phyloP scores from a whole-genome alignment of 1,140 invertebrate genomes.

The Drosophila bocqueti region DNA sequence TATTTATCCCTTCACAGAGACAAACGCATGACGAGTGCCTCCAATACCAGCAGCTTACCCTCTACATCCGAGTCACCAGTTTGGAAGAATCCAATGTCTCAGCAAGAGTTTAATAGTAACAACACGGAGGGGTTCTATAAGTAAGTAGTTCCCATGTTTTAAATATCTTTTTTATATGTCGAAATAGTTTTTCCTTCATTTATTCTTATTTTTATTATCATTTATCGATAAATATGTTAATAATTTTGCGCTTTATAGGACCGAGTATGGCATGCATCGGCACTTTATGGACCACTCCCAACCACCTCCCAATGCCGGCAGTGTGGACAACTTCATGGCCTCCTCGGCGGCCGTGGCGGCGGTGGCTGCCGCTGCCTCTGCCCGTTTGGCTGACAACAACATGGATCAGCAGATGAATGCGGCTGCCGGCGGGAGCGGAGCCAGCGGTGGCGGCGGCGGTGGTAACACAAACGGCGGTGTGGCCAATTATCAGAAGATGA shows the following conservation, averaged over 20 bases:
- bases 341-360: slow-evolving; percentile 80
- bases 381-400: slow-evolving; percentile 75
- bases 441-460: slow-evolving; percentile 63
- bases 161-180: not conserved
- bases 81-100: slow-evolving; percentile 85
- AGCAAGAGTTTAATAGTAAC: slow-evolving; percentile 84
- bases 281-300: slow-evolving; percentile 85
- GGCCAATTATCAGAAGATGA: slow-evolving; percentile 81
- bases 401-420: slow-evolving; percentile 77
- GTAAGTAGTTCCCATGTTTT: slow-evolving; percentile 24
- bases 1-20: slow-evolving; percentile 52
- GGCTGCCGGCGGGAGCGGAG: slow-evolving; percentile 62
- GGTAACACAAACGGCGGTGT: slow-evolving; percentile 79
- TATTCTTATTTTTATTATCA: too few species aligned
- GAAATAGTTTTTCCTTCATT: too few species aligned
- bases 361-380: slow-evolving; percentile 75
- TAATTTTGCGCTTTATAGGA: slow-evolving; percentile 45
- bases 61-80: slow-evolving; percentile 84
- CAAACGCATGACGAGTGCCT: slow-evolving; percentile 83
- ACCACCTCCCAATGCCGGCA: slow-evolving; percentile 75
- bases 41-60: slow-evolving; percentile 81
- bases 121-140: slow-evolving; percentile 84
- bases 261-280: slow-evolving; percentile 84
- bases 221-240: not conserved
- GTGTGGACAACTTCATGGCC: slow-evolving; percentile 82